Evolutionary conservation across 2,797 vertebrate species (phyloP), one percentile per base, ranked within the genome.

Genomic region (Halcyon smyrnensis): DNA sequence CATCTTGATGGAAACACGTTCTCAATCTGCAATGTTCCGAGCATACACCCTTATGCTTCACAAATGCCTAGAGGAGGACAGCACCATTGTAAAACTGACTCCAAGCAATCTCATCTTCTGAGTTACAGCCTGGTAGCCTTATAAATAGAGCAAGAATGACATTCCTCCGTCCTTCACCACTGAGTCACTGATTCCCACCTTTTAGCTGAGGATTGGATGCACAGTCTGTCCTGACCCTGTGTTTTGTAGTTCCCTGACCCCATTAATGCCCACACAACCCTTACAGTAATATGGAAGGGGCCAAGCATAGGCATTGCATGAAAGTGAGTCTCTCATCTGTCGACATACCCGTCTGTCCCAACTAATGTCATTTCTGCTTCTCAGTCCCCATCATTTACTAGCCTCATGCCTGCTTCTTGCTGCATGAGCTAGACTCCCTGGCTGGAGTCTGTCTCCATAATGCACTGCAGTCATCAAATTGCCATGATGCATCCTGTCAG

Each of bases 401-500:
- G 75, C 78, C 54, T 80, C 41, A 59, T 1, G 23, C 65, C 65
- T 89, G 57, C 81, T 43, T 75, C 86, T 71, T 87, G 45, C 84
- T 75, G 70, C 68, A 64, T 57, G 78, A 84, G 48, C 30, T 87
- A 94, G 90, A 95, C 68, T 94, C 78, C 51, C 48, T 78, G 90
- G 86, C 94, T 93, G 69, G 69, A 95, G 86, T 51, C 50, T 0
- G 12, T 85, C 86, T 65, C 88, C 1, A 1, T 89, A 92, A 93
- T 65, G 71, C 84, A 32, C 86, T 75, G 65, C 93, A 96, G 92
- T 96, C 93, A 96, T 84, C 96, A 97, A 95, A 96, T 96, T 97
- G 90, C 84, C 27, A 1, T 95, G 88, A 96, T 96, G 94, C 84
- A 96, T 96, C 93, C 94, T 89, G 92, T 59, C 84, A 78, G 84